phyloP scores from a whole-genome alignment of 1,140 invertebrate species.

The Melanaphis sacchari region DNA sequence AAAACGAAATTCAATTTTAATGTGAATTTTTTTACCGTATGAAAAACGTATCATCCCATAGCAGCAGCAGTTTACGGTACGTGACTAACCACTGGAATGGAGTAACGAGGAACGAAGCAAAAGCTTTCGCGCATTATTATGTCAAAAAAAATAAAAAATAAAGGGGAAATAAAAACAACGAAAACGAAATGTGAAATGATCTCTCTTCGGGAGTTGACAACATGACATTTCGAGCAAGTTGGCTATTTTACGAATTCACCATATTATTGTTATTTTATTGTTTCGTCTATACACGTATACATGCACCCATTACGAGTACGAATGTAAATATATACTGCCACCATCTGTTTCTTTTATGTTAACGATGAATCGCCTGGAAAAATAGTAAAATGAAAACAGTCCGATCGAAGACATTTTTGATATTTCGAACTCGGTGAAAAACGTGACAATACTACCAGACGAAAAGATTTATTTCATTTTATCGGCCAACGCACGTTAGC shows the following conservation, averaged over 20 bases:
- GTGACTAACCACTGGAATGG: constrained; percentile 1
- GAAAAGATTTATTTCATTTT: background rate
- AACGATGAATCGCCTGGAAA: background rate
- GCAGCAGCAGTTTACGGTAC: background rate
- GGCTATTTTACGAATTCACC: background rate
- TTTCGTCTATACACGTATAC: background rate
- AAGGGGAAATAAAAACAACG: background rate
- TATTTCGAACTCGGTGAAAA: no score
- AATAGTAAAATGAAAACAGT: background rate
- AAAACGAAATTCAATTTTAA: background rate
- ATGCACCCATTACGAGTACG: background rate
- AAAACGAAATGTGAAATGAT: background rate
- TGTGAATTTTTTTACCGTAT: background rate
- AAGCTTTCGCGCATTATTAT: background rate
- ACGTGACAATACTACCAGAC: background rate
- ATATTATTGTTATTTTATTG: background rate
- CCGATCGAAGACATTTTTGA: background rate
- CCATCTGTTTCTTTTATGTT: background rate
- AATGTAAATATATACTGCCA: background rate
- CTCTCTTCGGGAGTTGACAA: constrained; percentile 6
- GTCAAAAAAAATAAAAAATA: background rate
- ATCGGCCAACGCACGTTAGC: background rate
- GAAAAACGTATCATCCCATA: background rate
- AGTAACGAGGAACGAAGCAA: background rate
- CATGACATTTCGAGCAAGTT: background rate